Percentiles rank a stretch among this genome's conserved stretches.
Conservation (phyloP, 2,888 invertebrate genomes). For the Tetheella fluctuosa region DNA sequence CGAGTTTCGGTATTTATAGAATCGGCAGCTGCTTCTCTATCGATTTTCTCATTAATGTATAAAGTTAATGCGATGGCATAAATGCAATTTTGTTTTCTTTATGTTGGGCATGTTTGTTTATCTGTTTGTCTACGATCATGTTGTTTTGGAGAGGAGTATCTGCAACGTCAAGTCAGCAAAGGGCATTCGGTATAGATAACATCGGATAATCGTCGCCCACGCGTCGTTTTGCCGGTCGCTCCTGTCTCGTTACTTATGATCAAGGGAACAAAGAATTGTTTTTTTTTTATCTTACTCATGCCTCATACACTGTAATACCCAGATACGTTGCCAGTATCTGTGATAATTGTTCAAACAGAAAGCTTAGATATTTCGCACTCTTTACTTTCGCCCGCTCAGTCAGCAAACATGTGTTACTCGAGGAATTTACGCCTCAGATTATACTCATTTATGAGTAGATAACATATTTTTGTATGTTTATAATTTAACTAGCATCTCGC, state of each 20-base stretch:
- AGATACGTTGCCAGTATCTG: not conserved
- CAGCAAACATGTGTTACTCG: conserved; percentile 3
- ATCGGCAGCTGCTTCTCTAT: conserved; percentile 50
- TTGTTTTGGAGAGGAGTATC: conserved; percentile 25
- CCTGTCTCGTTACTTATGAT: conserved; percentile 68
- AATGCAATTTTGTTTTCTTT: conserved; percentile 9
- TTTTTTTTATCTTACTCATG: conserved; percentile 26
- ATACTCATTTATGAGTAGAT: not conserved
- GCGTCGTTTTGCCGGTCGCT: conserved; percentile 55
- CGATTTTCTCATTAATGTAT: conserved; percentile 46
- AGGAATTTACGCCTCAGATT: not conserved
- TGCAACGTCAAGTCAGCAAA: conserved; percentile 43
- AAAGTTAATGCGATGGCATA: conserved; percentile 21
- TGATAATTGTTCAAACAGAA: conserved; percentile 1
- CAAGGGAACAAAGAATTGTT: conserved; percentile 48
- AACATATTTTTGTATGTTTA: not conserved
- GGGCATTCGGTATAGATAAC: conserved; percentile 57
- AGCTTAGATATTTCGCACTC: conserved; percentile 4
- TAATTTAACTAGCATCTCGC: too few relatives aligned
- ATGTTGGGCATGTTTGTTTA: conserved; percentile 10
- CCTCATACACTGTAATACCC: not conserved
- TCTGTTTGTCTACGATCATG: conserved; percentile 12
- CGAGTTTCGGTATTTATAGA: conserved; percentile 53
- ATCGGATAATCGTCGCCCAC: conserved; percentile 70
- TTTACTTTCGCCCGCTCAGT: conserved; percentile 2